Conservation (phyloP, 2,888 invertebrate genomes). For the Stegana nigrithorax region DNA sequence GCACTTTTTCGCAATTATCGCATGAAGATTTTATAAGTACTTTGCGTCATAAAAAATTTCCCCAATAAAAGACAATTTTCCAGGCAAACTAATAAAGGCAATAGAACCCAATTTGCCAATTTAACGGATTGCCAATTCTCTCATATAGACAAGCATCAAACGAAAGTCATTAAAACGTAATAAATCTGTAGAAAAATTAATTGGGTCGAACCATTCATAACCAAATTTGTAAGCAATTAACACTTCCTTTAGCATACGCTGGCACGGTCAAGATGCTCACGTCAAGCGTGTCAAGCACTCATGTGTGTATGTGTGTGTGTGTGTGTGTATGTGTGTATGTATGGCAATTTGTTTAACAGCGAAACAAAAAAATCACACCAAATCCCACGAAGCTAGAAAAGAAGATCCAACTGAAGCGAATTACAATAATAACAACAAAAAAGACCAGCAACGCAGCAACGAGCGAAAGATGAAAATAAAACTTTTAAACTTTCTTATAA, state of each 20-base stretch:
- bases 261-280: slow-evolving; percentile 25
- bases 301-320: too few species aligned
- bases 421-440: slow-evolving; percentile 15
- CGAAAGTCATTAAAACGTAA: neutral
- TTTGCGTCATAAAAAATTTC: too few species aligned
- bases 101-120: neutral
- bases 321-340: too few species aligned
- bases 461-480: slow-evolving; percentile 41
- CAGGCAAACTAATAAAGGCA: neutral
- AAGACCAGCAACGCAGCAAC: slow-evolving; percentile 10
- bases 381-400: neutral
- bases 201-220: slow-evolving; percentile 57
- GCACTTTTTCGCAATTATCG: too few species aligned
- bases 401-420: slow-evolving; percentile 9
- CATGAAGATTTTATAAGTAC: too few species aligned
- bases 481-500: slow-evolving; percentile 49
- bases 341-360: neutral
- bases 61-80: neutral
- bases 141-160: neutral
- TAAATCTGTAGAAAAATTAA: slow-evolving; percentile 35
- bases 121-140: too few species aligned
- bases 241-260: slow-evolving; percentile 50
- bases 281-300: neutral
- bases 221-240: slow-evolving; percentile 55
- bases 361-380: neutral